These are phyloP conservation scores for Prionailurus viverrinus DNA, from an alignment of 2,113 vertebrate genomes.

Conservation along the genomic window DNA sequence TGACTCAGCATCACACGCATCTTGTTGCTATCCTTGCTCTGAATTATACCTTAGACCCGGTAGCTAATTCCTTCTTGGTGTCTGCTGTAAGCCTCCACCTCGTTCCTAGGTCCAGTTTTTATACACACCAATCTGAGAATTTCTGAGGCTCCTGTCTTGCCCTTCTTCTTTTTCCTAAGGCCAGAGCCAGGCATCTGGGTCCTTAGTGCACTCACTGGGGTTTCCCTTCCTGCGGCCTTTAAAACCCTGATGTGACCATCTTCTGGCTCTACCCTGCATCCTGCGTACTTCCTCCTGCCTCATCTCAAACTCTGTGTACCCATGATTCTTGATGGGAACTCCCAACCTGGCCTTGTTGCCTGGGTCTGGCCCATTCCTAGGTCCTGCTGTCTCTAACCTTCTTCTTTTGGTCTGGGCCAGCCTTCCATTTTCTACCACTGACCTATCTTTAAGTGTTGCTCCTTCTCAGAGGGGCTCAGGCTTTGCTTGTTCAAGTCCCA, in stretches of 20 bases:
- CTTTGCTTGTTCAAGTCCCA: not conserved
- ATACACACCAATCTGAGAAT: not conserved
- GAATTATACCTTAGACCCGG: not conserved
- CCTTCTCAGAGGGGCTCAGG: not conserved
- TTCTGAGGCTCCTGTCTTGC: not conserved
- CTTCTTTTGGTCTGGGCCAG: not conserved
- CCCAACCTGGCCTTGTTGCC: not conserved
- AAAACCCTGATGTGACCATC: not conserved
- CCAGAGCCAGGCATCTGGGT: not conserved
- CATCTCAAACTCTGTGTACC: not conserved
- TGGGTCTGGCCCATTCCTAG: not conserved
- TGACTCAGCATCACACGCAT: not conserved
- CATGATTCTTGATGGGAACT: not conserved
- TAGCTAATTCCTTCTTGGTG: not conserved
- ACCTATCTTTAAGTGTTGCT: not conserved
- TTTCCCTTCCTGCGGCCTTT: not conserved
- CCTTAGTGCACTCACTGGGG: too few relatives aligned
- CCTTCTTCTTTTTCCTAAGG: not conserved
- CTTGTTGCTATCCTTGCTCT: not conserved
- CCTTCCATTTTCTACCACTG: not conserved
- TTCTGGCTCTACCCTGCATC: not conserved
- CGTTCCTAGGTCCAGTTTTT: rapidly evolving
- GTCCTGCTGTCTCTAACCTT: not conserved
- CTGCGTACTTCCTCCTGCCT: not conserved
- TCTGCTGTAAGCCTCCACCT: not conserved